Conservation (phyloP, 2,888 invertebrate genomes). For the Pheosia gnoma region DNA sequence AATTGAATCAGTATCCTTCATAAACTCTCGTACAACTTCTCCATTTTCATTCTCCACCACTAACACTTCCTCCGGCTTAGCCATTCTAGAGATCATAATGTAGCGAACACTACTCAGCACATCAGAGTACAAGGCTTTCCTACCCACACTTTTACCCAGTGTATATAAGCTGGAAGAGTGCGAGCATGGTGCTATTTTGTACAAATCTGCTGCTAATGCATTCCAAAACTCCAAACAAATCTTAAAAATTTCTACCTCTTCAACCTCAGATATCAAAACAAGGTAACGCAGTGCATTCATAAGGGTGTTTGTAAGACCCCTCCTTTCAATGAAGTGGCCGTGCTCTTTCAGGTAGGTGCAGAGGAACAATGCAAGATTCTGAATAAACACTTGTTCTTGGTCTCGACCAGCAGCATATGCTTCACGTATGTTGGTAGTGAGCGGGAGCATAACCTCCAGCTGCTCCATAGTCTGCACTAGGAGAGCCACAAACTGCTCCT, state of each 20-base stretch:
- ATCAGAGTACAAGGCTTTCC: slow-evolving; percentile 90
- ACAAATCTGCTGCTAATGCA: slow-evolving; percentile 95
- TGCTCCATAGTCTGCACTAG: slow-evolving; percentile 97
- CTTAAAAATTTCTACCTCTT: slow-evolving; percentile 99
- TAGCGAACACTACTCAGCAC: slow-evolving; percentile 95
- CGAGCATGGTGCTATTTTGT: slow-evolving; percentile 92
- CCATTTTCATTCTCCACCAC: slow-evolving; percentile 99
- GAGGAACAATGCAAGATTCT: slow-evolving; percentile 98
- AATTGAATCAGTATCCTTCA: slow-evolving; percentile 99
- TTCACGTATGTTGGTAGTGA: slow-evolving; percentile 95
- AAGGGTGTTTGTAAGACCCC: slow-evolving; percentile 89
- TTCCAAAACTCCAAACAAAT: slow-evolving; percentile 99
- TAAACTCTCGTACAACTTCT: slow-evolving; percentile 99
- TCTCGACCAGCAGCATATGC: slow-evolving; percentile 97
- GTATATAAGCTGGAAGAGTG: slow-evolving; percentile 71
- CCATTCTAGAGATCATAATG: slow-evolving; percentile 99
- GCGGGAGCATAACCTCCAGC: slow-evolving; percentile 95
- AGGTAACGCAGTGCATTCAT: slow-evolving; percentile 94
- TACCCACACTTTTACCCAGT: slow-evolving; percentile 76
- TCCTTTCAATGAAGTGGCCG: slow-evolving; percentile 93
- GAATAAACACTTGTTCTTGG: slow-evolving; percentile 99
- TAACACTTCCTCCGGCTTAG: slow-evolving; percentile 99
- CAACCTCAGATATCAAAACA: slow-evolving; percentile 97
- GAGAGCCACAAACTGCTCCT: slow-evolving; percentile 95
- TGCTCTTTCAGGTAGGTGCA: slow-evolving; percentile 99